Evolutionary conservation across 2,888 invertebrate genomes (phyloP).

Genomic region (Amphipoea oculea): DNA sequence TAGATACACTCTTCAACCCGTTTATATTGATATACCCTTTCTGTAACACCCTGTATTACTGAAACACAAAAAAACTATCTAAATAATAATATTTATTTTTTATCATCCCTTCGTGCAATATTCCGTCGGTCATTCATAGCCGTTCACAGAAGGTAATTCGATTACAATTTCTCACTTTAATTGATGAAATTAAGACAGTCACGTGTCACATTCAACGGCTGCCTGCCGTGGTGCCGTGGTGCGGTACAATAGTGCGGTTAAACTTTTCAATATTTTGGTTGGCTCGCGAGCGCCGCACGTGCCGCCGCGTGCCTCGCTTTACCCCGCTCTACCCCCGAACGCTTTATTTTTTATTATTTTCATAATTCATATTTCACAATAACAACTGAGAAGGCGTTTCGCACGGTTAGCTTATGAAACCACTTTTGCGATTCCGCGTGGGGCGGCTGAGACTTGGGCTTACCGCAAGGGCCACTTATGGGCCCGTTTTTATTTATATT

Average conservation of each 20-base stretch:
- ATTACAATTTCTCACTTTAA: slow-evolving; percentile 81
- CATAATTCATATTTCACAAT: slow-evolving; percentile 90
- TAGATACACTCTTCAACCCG: no score
- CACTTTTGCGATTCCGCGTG: slow-evolving; percentile 79
- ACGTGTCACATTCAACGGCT: slow-evolving; percentile 83
- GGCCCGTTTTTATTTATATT: slow-evolving; percentile 88
- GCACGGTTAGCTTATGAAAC: slow-evolving; percentile 89
- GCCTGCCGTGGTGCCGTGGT: slow-evolving; percentile 62
- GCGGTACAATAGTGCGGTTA: slow-evolving; percentile 81
- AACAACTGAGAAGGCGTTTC: slow-evolving; percentile 90
- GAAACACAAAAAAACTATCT: not conserved
- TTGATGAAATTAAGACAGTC: slow-evolving; percentile 84
- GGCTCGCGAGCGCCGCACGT: slow-evolving; percentile 79
- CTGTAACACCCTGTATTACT: no score
- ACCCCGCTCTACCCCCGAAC: slow-evolving; percentile 82
- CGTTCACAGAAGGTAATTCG: slow-evolving; percentile 71
- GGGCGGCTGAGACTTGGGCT: slow-evolving; percentile 77
- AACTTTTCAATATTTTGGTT: slow-evolving; percentile 90
- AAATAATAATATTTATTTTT: slow-evolving; percentile 8
- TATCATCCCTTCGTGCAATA: slow-evolving; percentile 26
- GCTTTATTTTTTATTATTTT: slow-evolving; percentile 90
- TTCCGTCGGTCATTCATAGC: slow-evolving; percentile 38
- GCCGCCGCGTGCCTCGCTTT: slow-evolving; percentile 87
- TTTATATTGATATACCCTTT: no score
- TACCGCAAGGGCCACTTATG: slow-evolving; percentile 88